Evolutionary conservation across 1,140 invertebrate species (phyloP).

Genomic region (Zaprionus davidi): DNA sequence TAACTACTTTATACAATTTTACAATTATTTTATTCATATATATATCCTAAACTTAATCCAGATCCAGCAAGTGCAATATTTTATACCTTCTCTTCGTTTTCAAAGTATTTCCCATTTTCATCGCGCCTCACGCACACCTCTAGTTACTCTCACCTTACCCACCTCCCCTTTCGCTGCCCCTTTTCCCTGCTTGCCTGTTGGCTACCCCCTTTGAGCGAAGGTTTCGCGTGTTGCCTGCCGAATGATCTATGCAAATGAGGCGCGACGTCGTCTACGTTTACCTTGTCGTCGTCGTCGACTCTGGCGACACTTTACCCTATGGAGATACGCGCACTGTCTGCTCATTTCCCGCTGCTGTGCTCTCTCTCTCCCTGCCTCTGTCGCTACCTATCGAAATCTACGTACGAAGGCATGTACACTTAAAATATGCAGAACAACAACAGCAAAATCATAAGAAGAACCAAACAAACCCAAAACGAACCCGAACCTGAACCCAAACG

Average conservation of each 20-base stretch:
- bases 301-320: slow-evolving; percentile 51
- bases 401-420: slow-evolving; percentile 17
- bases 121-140: not conserved
- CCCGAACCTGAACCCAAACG: not conserved
- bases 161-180: not conserved
- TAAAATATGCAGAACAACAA: slow-evolving; percentile 36
- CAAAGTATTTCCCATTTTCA: not conserved
- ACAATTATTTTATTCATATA: too few relatives aligned
- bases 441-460: not conserved
- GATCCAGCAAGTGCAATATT: not conserved
- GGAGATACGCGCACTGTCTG: slow-evolving; percentile 31
- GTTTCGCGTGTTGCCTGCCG: slow-evolving; percentile 24
- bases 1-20: too few relatives aligned
- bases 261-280: not conserved
- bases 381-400: not conserved
- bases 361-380: too few relatives aligned
- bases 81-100: not conserved
- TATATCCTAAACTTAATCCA: not conserved
- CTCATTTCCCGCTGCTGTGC: not conserved
- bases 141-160: not conserved
- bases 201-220: slow-evolving; percentile 2
- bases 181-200: not conserved
- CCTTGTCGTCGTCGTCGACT: slow-evolving; percentile 12
- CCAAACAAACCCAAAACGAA: not conserved
- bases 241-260: slow-evolving; percentile 54